These are phyloP conservation scores for Hypothenemus hampei DNA, from an alignment of 1,140 invertebrate genomes.

Conservation along the genomic window DNA sequence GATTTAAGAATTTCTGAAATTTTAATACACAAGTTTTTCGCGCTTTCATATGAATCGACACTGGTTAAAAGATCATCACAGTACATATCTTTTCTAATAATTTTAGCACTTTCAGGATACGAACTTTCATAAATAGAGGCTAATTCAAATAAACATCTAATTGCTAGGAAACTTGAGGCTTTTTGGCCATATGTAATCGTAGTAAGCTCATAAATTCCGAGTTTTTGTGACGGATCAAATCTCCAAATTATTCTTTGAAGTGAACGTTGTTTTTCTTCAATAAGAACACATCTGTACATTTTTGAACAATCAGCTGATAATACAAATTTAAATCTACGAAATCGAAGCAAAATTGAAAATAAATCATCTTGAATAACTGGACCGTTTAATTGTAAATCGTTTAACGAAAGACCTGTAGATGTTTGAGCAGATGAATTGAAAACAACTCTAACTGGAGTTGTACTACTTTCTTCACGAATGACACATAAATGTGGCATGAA, in stretches of 20 bases:
- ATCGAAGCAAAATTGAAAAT: conserved; percentile 36
- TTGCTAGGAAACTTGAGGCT: conserved; percentile 39
- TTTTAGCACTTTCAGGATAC: conserved; percentile 31
- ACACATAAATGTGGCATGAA: conserved; percentile 41
- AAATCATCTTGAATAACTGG: conserved; percentile 34
- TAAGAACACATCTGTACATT: too few species aligned
- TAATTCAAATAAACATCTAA: conserved; percentile 36
- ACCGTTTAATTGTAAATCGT: conserved; percentile 28
- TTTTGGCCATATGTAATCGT: conserved; percentile 41
- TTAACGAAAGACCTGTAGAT: conserved; percentile 31
- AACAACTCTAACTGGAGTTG: conserved; percentile 33
- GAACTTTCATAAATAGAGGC: conserved; percentile 26
- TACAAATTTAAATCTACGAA: conserved; percentile 32
- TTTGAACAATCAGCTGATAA: conserved; percentile 34
- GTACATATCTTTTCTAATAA: conserved; percentile 44
- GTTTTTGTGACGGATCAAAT: conserved; percentile 13
- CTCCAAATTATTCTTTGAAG: conserved; percentile 43
- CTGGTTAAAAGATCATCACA: conserved; percentile 48
- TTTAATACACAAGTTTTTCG: conserved; percentile 21
- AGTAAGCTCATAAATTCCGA: conserved; percentile 34
- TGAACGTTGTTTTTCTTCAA: conserved; percentile 32
- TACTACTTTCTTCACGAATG: conserved; percentile 32
- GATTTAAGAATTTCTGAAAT: conserved; percentile 23
- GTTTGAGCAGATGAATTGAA: conserved; percentile 22
- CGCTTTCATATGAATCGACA: conserved; percentile 28